Evolutionary conservation across 2,113 vertebrate species (phyloP), one percentile per base, ranked within the genome.

Genomic region (Alligator mississippiensis): DNA sequence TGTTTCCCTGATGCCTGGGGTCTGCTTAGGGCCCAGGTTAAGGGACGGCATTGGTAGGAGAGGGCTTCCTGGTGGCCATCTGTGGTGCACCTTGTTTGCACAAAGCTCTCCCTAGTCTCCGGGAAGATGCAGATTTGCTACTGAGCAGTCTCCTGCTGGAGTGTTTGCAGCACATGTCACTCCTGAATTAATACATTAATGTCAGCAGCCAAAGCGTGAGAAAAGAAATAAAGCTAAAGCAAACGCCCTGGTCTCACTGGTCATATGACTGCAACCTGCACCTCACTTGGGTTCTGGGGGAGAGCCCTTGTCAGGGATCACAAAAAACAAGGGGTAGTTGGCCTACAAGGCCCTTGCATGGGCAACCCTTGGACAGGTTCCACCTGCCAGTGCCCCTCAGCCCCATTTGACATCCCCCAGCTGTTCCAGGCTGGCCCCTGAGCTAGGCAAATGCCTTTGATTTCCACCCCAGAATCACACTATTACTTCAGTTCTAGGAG

Each of bases 181-280:
- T 76, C 5, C 68, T 2, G 24, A 84, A 82, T 66, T 59, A 59
- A 62, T 0, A 16, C 54, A 34, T 85, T 93, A 91, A 93, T 0
- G 0, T 76, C 81, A 0, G 15, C 1, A 0, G 5, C 68, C 47
- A 47, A 47, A 47, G 84, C 77, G 22, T 0, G 16, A 66, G 64
- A 12, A 3, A 13, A 77, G 61, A 30, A 96, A 93, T 96, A 94
- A 95, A 96, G 58, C 85, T 77, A 90, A 84, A 3, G 7, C 77
- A 47, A 87, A 7, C 1, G 3, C 77, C 30, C 5, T 2, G 5
- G 24, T 25, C 30, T 5, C n/a, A 14, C 0, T 3, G 10, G 19
- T 2, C 0, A 0, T 19, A 4, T 83, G 82, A 15, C 87, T 58
- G 27, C 38, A 11, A 4, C 5, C 64, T 2, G 0, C 80, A 68